phyloP scores from a whole-genome alignment of 2,888 invertebrate genomes.

The Neocrepidodera transversa region DNA sequence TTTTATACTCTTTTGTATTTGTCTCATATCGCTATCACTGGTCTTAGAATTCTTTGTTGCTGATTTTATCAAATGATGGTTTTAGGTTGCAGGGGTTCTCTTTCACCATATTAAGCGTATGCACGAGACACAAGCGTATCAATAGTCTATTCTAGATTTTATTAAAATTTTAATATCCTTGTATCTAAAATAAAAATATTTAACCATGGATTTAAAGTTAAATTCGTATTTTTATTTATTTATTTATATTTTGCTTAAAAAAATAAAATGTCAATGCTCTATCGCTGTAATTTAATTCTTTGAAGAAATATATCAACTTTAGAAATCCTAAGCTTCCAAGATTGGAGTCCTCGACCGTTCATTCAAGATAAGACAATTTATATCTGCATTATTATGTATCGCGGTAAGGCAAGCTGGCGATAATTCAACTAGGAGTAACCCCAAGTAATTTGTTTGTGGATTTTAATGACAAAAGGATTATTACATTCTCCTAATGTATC shows the following conservation, averaged over 20 bases:
- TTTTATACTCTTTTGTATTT: conserved; percentile 27
- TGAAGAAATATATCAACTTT: background rate
- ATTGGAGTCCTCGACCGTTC: conserved; percentile 11
- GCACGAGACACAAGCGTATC: conserved; percentile 9
- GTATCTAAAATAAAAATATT: too few relatives aligned
- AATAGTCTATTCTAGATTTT: background rate
- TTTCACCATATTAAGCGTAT: conserved; percentile 23
- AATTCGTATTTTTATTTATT: too few relatives aligned
- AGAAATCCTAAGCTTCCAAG: conserved; percentile 3
- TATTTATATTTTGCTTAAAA: too few relatives aligned
- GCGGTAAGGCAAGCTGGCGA: conserved; percentile 30
- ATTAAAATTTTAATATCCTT: too few relatives aligned
- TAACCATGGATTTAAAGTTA: too few relatives aligned
- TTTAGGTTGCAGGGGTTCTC: conserved; percentile 30
- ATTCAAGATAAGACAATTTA: conserved; percentile 32
- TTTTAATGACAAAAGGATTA: conserved; percentile 47
- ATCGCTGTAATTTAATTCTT: too few relatives aligned
- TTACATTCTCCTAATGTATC: conserved; percentile 46
- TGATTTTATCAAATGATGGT: conserved; percentile 31
- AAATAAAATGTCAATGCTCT: too few relatives aligned
- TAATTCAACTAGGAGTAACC: conserved; percentile 38
- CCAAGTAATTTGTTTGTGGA: conserved; percentile 44
- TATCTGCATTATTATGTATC: conserved; percentile 33
- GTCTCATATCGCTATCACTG: conserved; percentile 26
- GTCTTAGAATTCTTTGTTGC: conserved; percentile 27